Percentiles rank a stretch among this genome's conserved stretches.
Evolutionary conservation across 2,113 vertebrate genomes (phyloP).

Genomic region (Empidonax alnorum): DNA sequence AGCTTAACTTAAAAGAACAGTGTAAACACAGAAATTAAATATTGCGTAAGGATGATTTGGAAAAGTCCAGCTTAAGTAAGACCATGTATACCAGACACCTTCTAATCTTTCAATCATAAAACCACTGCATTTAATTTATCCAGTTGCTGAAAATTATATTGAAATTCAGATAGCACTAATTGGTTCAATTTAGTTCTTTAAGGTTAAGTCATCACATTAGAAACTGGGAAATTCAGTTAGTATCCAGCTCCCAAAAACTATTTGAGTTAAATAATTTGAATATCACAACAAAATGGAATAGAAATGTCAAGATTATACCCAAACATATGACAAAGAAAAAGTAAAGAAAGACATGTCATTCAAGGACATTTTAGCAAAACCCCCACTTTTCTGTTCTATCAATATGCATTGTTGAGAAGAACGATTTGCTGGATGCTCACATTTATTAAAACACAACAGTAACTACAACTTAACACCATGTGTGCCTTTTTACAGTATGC

Average conservation of each 20-base stretch:
- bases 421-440: neutral
- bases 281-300: neutral
- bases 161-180: neutral
- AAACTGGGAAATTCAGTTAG: neutral
- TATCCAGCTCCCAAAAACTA: neutral
- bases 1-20: neutral
- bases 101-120: neutral
- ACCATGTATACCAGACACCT: neutral
- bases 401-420: neutral
- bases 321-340: neutral
- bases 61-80: neutral
- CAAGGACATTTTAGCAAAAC: neutral
- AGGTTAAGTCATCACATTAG: neutral
- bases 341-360: neutral
- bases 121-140: neutral
- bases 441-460: constrained; percentile 39
- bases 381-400: neutral
- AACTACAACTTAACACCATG: neutral
- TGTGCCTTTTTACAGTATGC: neutral
- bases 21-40: neutral
- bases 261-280: neutral
- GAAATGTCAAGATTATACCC: neutral
- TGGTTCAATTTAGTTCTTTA: neutral
- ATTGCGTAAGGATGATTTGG: neutral
- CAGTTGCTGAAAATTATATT: neutral